Percentiles rank a stretch among this genome's conserved stretches.
These are phyloP conservation scores for Cyclophora albipunctata DNA, from an alignment of 2,888 invertebrate genomes.

Conservation along the genomic window DNA sequence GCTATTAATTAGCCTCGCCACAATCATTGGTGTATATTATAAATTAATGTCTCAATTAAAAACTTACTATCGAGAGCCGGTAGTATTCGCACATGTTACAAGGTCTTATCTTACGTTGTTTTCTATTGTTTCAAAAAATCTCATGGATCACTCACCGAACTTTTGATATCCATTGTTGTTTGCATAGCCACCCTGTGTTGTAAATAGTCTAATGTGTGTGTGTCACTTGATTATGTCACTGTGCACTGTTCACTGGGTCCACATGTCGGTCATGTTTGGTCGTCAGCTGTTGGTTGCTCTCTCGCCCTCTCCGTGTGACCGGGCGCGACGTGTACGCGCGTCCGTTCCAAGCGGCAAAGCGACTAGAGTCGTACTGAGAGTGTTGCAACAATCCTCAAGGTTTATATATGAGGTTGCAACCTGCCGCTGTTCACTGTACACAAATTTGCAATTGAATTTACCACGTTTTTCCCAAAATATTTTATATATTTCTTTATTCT, in stretches of 20 bases:
- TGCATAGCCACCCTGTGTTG: conserved; percentile 35
- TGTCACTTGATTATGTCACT: conserved; percentile 66
- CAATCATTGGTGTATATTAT: too few relatives aligned
- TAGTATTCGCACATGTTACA: conserved; percentile 18
- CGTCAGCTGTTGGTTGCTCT: conserved; percentile 55
- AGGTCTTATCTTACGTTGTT: conserved; percentile 12
- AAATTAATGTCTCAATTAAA: conserved; percentile 1
- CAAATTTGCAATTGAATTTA: conserved; percentile 29
- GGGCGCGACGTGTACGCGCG: conserved; percentile 64
- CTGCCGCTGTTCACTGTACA: conserved; percentile 30
- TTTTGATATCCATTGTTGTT: conserved; percentile 65
- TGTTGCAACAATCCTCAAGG: conserved; percentile 69
- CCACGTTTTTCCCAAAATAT: conserved; percentile 6
- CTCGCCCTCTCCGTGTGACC: conserved; percentile 74
- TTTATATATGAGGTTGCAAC: conserved; percentile 70
- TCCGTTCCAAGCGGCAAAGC: conserved; percentile 75
- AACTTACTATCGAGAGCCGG: conserved; percentile 8
- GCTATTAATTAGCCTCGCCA: background rate
- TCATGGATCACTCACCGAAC: conserved; percentile 55
- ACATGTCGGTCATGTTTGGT: conserved; percentile 55
- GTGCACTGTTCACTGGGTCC: conserved; percentile 70
- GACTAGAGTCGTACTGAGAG: conserved; percentile 76
- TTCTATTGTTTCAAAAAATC: conserved; percentile 26
- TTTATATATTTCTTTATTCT: conserved; percentile 3
- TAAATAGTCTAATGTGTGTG: conserved; percentile 29